These are phyloP conservation scores for Setipinna tenuifilis DNA, from an alignment of 2,797 vertebrate species.

Conservation along the genomic window DNA sequence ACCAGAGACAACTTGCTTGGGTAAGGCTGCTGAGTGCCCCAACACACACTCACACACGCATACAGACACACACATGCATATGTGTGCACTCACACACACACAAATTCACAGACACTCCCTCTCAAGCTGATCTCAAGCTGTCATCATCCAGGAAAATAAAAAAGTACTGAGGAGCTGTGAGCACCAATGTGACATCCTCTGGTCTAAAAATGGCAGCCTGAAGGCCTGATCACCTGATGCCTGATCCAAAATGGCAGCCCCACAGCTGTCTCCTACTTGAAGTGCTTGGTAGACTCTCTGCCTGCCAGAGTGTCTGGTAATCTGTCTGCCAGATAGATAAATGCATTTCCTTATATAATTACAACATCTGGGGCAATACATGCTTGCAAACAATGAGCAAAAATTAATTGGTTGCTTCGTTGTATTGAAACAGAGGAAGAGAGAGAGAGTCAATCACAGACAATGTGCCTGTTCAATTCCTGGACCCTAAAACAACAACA, in stretches of 20 bases:
- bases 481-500: neutral
- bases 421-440: neutral
- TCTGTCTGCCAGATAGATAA: neutral
- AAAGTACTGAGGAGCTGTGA: neutral
- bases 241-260: conserved; percentile 6
- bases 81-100: neutral
- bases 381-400: neutral
- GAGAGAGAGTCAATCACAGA: neutral
- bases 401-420: neutral
- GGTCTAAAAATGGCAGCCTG: neutral
- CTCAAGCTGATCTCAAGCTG: neutral
- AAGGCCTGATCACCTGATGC: too few species aligned
- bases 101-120: neutral
- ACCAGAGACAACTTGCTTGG: too few species aligned
- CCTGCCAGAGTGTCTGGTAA: neutral
- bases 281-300: neutral
- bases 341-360: neutral
- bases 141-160: neutral
- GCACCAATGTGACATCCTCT: neutral
- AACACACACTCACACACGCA: too few species aligned
- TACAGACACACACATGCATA: too few species aligned
- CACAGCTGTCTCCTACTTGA: neutral
- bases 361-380: neutral
- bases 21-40: too few species aligned
- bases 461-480: neutral